Evolutionary conservation across 2,888 invertebrate species (phyloP).

Genomic region (Brenthis hecate): DNA sequence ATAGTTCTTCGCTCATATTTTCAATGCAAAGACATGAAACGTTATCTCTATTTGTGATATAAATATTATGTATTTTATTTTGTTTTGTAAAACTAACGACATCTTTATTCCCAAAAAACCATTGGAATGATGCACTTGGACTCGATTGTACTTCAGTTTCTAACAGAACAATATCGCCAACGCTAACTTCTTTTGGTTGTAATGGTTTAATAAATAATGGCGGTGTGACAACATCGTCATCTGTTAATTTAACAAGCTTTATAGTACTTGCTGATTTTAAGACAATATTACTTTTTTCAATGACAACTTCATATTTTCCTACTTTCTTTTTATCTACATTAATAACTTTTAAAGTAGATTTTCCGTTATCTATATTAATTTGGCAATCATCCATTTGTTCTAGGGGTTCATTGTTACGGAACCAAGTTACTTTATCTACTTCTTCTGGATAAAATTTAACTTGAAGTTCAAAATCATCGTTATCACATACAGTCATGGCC

Average conservation of each 20-base stretch:
- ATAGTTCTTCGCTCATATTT: constrained; percentile 85
- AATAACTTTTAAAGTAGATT: constrained; percentile 84
- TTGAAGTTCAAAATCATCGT: constrained; percentile 85
- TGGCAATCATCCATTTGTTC: constrained; percentile 83
- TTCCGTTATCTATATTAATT: constrained; percentile 83
- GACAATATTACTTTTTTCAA: constrained; percentile 88
- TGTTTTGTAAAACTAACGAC: constrained; percentile 79
- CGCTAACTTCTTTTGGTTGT: constrained; percentile 85
- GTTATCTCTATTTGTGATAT: constrained; percentile 87
- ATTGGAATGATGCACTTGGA: constrained; percentile 92
- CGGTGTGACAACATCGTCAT: constrained; percentile 84
- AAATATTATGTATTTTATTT: constrained; percentile 86
- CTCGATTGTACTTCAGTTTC: constrained; percentile 89
- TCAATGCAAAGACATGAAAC: constrained; percentile 90
- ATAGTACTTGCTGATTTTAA: constrained; percentile 92
- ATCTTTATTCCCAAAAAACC: constrained; percentile 90
- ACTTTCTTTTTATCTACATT: constrained; percentile 88
- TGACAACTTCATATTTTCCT: constrained; percentile 94
- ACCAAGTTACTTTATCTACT: constrained; percentile 91
- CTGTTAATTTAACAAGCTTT: constrained; percentile 85
- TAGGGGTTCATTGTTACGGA: constrained; percentile 90
- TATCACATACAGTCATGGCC: constrained; percentile 87
- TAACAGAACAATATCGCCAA: constrained; percentile 90
- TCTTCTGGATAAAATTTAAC: constrained; percentile 88
- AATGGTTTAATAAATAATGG: constrained; percentile 89